Evolutionary conservation across 2,888 invertebrate genomes (phyloP), one percentile per base, ranked within the genome.

Genomic region (Trypoxylon attenuatum): DNA sequence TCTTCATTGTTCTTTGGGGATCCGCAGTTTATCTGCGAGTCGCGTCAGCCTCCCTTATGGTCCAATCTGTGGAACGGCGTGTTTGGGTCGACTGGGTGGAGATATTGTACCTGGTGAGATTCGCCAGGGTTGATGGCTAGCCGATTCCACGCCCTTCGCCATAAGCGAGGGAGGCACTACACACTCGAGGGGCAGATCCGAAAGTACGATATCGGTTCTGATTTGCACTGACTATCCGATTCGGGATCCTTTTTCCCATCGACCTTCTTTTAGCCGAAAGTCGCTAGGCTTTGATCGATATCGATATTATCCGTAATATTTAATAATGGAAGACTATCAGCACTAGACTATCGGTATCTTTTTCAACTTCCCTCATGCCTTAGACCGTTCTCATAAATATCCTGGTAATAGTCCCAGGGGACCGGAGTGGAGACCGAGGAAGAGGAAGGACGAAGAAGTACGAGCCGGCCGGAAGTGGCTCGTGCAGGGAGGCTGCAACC

Each of bases 401-500:
- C 58, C 38, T 38, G 46, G 27, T 42, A 49, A 47, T 25, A 39
- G 8, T 25, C 6, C 3, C n/a, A 13, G 38, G 23, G 45, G 42
- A 51, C 50, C 50, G 46, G 19, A 39, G 47, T 25, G 38, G 27
- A 18, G n/a, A n/a, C n/a, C n/a, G 19, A 46, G 45, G 19, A 23
- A 16, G 57, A 61, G 47, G 33, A 39, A 22, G 58, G 21, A 23
- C 25, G 62, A 55, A 63, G 57, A 55, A 65, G 57, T 60, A 66
- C 60, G 56, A 62, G 77, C 79, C 79, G 80, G 81, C 84, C 85
- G 86, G 86, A 86, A 84, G 80, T 83, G 84, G 78, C 80, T 81
- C 75, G 80, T 77, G 78, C 76, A 73, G 79, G 82, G 82, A 83
- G 82, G 82, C 83, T 84, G 82, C 81, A 82, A 84, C 84, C 86